Evolutionary conservation across 1,140 invertebrate genomes (phyloP).

Genomic region (Schlechtendalia chinensis): DNA sequence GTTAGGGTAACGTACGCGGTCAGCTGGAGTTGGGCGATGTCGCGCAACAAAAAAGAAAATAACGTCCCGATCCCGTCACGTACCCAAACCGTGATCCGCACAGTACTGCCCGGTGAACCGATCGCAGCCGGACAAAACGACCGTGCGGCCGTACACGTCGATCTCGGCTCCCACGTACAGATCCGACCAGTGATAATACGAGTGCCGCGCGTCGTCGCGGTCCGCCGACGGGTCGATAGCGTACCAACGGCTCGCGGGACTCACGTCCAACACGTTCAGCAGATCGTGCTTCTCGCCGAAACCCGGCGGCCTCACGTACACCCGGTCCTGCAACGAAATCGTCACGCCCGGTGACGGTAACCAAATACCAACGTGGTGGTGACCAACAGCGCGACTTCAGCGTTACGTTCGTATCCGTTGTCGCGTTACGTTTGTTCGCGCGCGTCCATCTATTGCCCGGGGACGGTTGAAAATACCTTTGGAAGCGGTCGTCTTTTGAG

Average conservation of each 20-base stretch:
- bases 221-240: slow-evolving; percentile 5
- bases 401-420: too few relatives aligned
- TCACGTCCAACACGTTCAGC: slow-evolving; percentile 20
- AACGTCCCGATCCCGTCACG: too few relatives aligned
- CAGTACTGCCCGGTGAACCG: slow-evolving; percentile 29
- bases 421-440: too few relatives aligned
- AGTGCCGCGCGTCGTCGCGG: background rate
- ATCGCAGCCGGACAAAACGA: slow-evolving; percentile 24
- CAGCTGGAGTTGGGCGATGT: too few relatives aligned
- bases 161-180: slow-evolving; percentile 23
- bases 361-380: too few relatives aligned
- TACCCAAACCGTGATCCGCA: slow-evolving; percentile 16
- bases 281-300: slow-evolving; percentile 25
- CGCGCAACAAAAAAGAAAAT: too few relatives aligned
- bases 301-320: slow-evolving; percentile 27
- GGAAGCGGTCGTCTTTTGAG: slow-evolving; percentile 40
- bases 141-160: slow-evolving; percentile 17
- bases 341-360: too few relatives aligned
- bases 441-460: too few relatives aligned
- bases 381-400: too few relatives aligned
- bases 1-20: too few relatives aligned
- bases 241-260: background rate
- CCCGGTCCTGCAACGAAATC: slow-evolving; percentile 3
- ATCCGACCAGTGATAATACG: slow-evolving; percentile 29
- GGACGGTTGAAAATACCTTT: slow-evolving; percentile 44